phyloP scores from a whole-genome alignment of 2,113 vertebrate genomes.

The Stictonetta naevosa region DNA sequence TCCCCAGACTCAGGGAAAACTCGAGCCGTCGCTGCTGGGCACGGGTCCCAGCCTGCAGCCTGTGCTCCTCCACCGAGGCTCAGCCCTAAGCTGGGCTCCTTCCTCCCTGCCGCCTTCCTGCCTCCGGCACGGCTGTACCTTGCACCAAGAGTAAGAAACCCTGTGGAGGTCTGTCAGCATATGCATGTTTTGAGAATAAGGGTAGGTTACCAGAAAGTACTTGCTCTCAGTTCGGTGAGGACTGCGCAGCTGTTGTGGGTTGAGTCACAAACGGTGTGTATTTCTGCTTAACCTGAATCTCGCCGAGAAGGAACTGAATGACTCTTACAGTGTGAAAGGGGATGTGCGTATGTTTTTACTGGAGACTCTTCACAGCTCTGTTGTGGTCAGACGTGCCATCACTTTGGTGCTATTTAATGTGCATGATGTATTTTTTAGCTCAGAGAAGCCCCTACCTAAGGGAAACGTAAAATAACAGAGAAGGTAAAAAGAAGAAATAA shows the following conservation, averaged over 20 bases:
- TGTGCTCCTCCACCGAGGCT: rapidly evolving
- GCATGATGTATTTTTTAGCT: neutral
- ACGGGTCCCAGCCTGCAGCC: neutral
- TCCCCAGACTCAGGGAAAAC: neutral
- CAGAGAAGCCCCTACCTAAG: neutral
- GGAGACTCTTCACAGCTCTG: neutral
- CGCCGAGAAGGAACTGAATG: neutral
- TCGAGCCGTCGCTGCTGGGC: neutral
- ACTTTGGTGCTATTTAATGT: neutral
- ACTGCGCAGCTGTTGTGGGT: neutral
- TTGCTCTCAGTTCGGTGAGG: neutral
- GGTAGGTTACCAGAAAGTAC: neutral
- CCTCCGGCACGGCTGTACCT: neutral
- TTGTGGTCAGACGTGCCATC: neutral
- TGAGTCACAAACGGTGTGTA: neutral
- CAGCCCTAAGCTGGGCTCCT: neutral
- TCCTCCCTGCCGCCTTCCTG: neutral
- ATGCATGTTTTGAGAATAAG: rapidly evolving
- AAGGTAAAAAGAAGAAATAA: neutral
- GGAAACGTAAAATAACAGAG: neutral
- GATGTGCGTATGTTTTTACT: neutral
- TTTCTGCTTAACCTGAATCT: conserved; percentile 8
- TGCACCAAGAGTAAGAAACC: rapidly evolving
- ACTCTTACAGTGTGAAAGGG: neutral
- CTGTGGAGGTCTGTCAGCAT: rapidly evolving